Evolutionary conservation across 1,140 invertebrate species (phyloP), one percentile per base, ranked within the genome.

Genomic region (Drosophila murphyi): DNA sequence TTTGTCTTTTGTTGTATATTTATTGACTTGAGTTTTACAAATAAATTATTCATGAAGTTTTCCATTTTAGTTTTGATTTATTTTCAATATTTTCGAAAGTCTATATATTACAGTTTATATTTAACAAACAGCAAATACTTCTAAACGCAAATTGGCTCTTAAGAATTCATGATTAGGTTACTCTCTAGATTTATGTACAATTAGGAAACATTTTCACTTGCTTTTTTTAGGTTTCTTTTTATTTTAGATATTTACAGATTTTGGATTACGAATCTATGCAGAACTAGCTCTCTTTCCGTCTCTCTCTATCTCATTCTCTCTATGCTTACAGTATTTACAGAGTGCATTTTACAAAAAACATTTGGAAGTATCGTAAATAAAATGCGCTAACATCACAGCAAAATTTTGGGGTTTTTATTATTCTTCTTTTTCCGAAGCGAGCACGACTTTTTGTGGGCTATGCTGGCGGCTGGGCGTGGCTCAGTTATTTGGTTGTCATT

Each of bases 341-440:
- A 80, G 85, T 90, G 86, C 85, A 82, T 89, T 86, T 73, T 71
- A 67, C 61, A 72, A 71, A 88, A 77, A 87, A 89, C 85, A 78
- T 87, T 88, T 78, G 73, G 77, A 88, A 79, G 85, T 87, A 80
- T 87, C 73, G 80, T 87, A 78, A 89, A 71, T 87, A 91, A 92
- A 92, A 92, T 92, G 90, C 90, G 81, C 90, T 92, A 89, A 91
- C 90, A 92, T 92, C 90, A 92, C 90, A 92, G 90, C 90, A 92
- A 92, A 87, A 90, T 89, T 89, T 89, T 81, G 78, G 86, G 81
- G 81, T 57, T 76, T 81, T 85, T 43, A 37, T 39, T 37, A 45
- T 31, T 61, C 3, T 72, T 69, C 52, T 52, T 31, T 37, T 45
- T 56, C 29, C 1, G 32, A 43, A 41, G 47, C 64, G 20, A 47